Base-by-base conservation (phyloP, 2,797 vertebrate species). In the Aplochiton taeniatus region DNA sequence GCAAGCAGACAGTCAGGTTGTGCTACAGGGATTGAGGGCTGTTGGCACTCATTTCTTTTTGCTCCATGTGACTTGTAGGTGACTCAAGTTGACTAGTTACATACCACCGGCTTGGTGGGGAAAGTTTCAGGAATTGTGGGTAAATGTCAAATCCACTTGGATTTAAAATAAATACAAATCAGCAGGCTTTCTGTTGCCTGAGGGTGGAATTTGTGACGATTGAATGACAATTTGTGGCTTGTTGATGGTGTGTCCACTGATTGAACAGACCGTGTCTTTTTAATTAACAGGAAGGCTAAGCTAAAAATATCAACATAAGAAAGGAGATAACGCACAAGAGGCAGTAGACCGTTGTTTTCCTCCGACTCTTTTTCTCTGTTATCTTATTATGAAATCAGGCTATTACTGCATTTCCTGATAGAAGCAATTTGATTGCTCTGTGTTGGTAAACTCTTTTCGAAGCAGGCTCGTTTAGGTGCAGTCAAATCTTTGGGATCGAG, bases 321-420 rank as follows among this genome's bases (percentile, higher is more conserved):
- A 16, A 45, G 44, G 68, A 45, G 12, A 41, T 68, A 61, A 42
- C 18, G 66, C 58, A 61, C 47, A 41, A 42, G 43, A 58, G 52
- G 52, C 58, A 19, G n/a, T 48, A 46, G 41, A 20, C 64, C 16
- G 55, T 46, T 67, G 52, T 61, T 69, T 72, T 62, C 17, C 50
- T 61, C 16, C 42, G 58, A 65, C 50, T 20, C 47, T 62, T 66
- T 65, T 66, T 65, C 63, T 61, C 60, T 18, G 49, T 75, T 59
- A 76, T 83, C 79, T 70, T 64, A 68, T 72, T 70, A 69, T 20
- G 61, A 67, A 85, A 78, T 76, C 74, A 66, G 56, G 75, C 68
- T 72, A 76, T 81, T 75, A 81, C 69, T 82, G 73, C 68, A 81
- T 79, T 81, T 85, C 81, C 81, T 80, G 56, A 76, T 76, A 80